Conservation (phyloP, 2,797 vertebrate species). For the Takifugu ocellatus region DNA sequence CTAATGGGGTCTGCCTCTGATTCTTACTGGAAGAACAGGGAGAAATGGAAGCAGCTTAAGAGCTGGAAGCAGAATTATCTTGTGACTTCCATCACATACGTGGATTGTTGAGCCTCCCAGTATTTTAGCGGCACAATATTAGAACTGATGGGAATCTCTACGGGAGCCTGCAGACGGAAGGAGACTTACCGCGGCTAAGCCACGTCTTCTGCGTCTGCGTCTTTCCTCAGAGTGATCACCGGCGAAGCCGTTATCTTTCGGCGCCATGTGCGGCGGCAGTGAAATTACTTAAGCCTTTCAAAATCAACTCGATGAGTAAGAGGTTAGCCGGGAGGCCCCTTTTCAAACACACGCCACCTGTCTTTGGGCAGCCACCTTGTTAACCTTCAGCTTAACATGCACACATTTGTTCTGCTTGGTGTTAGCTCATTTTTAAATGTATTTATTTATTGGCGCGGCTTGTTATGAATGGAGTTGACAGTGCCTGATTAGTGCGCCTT, state of each 20-base stretch:
- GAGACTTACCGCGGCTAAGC: slow-evolving; percentile 61
- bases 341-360: slow-evolving; percentile 24
- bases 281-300: slow-evolving; percentile 57
- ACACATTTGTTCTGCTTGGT: slow-evolving; percentile 9
- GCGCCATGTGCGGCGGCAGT: slow-evolving; percentile 53
- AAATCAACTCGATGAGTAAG: slow-evolving; percentile 56
- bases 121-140: slow-evolving; percentile 35
- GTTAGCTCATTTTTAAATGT: neutral
- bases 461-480: slow-evolving; percentile 29
- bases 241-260: slow-evolving; percentile 60
- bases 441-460: slow-evolving; percentile 5
- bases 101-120: slow-evolving; percentile 44
- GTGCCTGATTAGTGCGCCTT: slow-evolving; percentile 23
- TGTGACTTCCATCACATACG: slow-evolving; percentile 5
- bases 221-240: slow-evolving; percentile 61
- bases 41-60: neutral
- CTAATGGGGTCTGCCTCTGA: too few relatives aligned
- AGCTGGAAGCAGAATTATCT: neutral
- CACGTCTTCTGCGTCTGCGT: slow-evolving; percentile 43
- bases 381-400: slow-evolving; percentile 22
- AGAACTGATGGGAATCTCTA: slow-evolving; percentile 60
- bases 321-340: slow-evolving; percentile 34
- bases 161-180: slow-evolving; percentile 49
- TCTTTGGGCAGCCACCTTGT: slow-evolving; percentile 18
- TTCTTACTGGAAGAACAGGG: too few relatives aligned